Conservation (phyloP, 2,797 vertebrate species). For the Danio tinwini region DNA sequence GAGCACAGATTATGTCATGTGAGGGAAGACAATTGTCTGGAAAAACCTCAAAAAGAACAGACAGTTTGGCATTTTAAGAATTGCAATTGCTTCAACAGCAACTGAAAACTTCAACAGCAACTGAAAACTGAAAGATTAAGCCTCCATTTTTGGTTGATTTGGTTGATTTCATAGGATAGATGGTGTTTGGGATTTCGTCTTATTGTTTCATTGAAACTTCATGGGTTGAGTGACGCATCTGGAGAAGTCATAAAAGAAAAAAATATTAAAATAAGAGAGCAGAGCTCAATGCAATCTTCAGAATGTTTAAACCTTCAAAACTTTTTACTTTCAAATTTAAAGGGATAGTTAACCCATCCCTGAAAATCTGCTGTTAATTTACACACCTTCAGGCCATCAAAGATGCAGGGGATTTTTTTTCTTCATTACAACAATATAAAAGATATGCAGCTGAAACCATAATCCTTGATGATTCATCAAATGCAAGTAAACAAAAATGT, state of each 20-base stretch:
- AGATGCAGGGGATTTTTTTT: too few relatives aligned
- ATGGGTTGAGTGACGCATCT: too few relatives aligned
- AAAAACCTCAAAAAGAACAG: slow-evolving; percentile 4
- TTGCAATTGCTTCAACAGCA: slow-evolving; percentile 14
- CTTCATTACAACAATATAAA: too few relatives aligned
- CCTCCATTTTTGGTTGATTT: slow-evolving; percentile 8
- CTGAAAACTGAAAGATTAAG: slow-evolving; percentile 20
- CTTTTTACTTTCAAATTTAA: neutral
- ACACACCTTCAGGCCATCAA: too few relatives aligned
- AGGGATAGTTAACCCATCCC: too few relatives aligned
- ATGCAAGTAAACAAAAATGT: too few relatives aligned
- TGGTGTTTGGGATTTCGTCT: neutral
- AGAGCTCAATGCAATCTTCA: neutral
- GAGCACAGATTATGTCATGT: slow-evolving; percentile 30
- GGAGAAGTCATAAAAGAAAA: too few relatives aligned
- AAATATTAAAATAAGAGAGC: neutral
- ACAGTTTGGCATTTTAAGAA: slow-evolving; percentile 37
- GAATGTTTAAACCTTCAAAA: neutral
- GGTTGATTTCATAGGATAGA: slow-evolving; percentile 20
- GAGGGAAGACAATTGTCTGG: slow-evolving; percentile 16
- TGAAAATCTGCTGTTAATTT: too few relatives aligned
- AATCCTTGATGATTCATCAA: too few relatives aligned
- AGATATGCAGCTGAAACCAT: too few relatives aligned
- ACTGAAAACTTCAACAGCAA: too few relatives aligned
- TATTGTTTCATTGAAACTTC: slow-evolving; percentile 13